Conservation (phyloP, 2,797 vertebrate species). For the Pseudochromis fuscus region DNA sequence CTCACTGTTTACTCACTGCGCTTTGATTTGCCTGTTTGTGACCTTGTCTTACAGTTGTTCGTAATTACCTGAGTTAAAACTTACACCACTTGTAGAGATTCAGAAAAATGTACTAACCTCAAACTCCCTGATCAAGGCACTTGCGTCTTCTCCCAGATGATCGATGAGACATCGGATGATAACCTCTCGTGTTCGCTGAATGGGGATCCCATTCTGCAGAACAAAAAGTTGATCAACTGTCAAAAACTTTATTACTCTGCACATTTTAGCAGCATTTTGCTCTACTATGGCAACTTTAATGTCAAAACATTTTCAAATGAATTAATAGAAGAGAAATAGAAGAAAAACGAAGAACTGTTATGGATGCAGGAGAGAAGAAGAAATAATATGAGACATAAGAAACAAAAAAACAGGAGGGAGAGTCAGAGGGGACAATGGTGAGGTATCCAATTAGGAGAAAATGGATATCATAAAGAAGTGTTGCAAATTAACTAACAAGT, state of each 20-base stretch:
- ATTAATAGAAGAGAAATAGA: not conserved
- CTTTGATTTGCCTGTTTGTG: no score
- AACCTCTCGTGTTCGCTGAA: conserved; percentile 4
- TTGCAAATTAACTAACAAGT: no score
- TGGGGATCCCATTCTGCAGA: not conserved
- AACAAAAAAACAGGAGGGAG: no score
- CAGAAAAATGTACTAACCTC: conserved; percentile 36
- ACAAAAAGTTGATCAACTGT: not conserved
- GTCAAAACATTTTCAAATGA: not conserved
- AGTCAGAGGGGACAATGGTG: no score
- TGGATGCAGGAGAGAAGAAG: not conserved
- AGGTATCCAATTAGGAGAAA: no score
- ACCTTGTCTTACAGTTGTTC: no score
- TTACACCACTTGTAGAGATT: no score
- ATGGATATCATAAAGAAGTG: no score
- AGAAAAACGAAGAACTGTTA: no score
- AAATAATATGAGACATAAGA: no score
- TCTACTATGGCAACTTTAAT: not conserved
- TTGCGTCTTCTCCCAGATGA: conserved; percentile 34
- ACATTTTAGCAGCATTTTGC: not conserved
- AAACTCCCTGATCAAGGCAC: conserved; percentile 45
- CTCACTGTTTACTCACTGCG: no score
- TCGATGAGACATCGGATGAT: conserved; percentile 39
- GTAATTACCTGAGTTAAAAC: no score
- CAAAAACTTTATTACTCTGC: not conserved